Base-by-base conservation (phyloP, 1,140 invertebrate genomes). In the Drepana arcuata region DNA sequence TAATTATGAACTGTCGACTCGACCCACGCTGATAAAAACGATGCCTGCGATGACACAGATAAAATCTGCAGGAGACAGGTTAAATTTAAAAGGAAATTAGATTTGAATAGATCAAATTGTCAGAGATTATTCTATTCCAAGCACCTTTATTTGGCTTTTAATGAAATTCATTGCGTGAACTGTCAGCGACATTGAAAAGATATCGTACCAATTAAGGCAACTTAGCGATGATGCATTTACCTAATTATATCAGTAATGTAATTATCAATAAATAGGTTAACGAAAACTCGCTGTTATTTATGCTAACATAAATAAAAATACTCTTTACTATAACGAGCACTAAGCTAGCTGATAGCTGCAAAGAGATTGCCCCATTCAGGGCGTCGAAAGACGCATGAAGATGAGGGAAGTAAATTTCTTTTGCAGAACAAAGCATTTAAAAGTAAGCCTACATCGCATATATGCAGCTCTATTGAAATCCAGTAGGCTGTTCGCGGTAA, bases 1-100 rank as follows among this genome's bases (percentile, higher is more conserved):
- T 80, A 77, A 80, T 80, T 77, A 80, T 73, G 48, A 72, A 61
- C 69, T 79, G 72, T 74, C 74, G 58, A 43, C 38, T 42, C 40
- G 47, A 59, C 60, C 36, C 35, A 39, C 35, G 41, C 56, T 58
- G 66, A 75, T 64, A 74, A 74, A 66, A 74, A 64, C 50, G 50
- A 53, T 47, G 43, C 35, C 47, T 54, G 57, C 55, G 57, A 66
- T 68, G 60, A 54, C 64, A 51, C 38, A 58, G 68, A 71, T 68
- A 67, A 69, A 68, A 66, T 65, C 65, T 71, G 59, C 45, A 34
- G 43, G 47, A 62, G 67, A 68, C 68, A 68, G 62, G 47, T 60
- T 53, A 57, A 68, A 68, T 68, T 66, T 57, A 59, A 69, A 67
- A 71, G 62, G 61, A 71, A 69, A 73, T 71, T 70, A 70, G 53